These are phyloP conservation scores for Eumeta japonica DNA, from an alignment of 1,140 invertebrate species.

Conservation along the genomic window DNA sequence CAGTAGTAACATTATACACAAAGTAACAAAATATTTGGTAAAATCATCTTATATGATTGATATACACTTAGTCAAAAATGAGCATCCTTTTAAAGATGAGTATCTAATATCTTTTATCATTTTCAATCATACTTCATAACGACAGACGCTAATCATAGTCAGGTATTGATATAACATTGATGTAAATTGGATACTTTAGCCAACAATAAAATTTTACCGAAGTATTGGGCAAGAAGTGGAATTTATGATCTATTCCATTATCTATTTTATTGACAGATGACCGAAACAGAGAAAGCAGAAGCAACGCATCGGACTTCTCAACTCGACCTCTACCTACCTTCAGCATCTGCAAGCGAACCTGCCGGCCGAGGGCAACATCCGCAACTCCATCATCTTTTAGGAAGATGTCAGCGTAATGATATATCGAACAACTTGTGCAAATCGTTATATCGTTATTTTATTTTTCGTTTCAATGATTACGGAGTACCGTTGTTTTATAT, in stretches of 20 bases:
- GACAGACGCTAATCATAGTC: no score
- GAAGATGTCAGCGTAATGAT: no score
- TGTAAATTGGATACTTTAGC: no score
- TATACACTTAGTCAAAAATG: neutral
- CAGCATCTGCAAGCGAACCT: slow-evolving; percentile 56
- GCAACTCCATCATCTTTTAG: no score
- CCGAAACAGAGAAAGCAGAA: slow-evolving; percentile 92
- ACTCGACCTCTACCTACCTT: slow-evolving; percentile 69
- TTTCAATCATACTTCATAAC: no score
- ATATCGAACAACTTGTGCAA: no score
- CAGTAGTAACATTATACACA: no score
- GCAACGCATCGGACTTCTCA: slow-evolving; percentile 62
- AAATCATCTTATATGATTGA: neutral
- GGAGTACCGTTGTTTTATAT: slow-evolving; percentile 1
- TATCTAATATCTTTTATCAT: neutral
- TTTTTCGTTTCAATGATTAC: neutral
- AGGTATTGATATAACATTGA: no score
- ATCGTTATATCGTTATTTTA: no score
- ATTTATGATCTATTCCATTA: slow-evolving; percentile 5
- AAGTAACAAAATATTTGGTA: neutral
- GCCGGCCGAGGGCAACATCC: slow-evolving; percentile 37
- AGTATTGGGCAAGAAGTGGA: neutral
- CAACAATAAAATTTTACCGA: no score
- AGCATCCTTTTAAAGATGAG: neutral
- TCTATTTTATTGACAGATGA: slow-evolving; percentile 72